Conservation (phyloP, 2,113 vertebrate species). For the Cheirogaleus medius region DNA sequence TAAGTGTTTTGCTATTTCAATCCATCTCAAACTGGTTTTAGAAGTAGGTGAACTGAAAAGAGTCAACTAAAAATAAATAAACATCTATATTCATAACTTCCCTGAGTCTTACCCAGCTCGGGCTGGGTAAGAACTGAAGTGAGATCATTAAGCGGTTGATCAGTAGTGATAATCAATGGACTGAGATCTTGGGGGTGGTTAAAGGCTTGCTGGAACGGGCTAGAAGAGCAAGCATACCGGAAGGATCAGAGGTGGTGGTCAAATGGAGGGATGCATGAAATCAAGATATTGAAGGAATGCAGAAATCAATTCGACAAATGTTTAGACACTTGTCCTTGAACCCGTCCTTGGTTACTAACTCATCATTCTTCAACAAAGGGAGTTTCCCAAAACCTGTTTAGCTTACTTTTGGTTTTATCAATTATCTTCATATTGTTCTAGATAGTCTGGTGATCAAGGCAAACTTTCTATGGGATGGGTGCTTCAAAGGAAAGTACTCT, state of each 20-base stretch:
- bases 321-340: not conserved
- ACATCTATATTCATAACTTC: slow-evolving; percentile 7
- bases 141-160: not conserved
- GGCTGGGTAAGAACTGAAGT: not conserved
- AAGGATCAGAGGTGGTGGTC: not conserved
- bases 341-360: not conserved
- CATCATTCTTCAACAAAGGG: not conserved
- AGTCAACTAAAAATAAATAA: slow-evolving; percentile 58
- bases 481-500: not conserved
- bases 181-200: not conserved
- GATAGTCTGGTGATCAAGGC: not conserved
- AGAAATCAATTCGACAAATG: not conserved
- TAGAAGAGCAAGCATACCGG: not conserved
- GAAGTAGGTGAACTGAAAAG: slow-evolving; percentile 49
- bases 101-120: not conserved
- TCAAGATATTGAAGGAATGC: not conserved
- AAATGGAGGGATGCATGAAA: not conserved
- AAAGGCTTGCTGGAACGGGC: not conserved
- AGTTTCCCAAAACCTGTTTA: not conserved
- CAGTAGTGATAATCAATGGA: not conserved
- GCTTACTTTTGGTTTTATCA: slow-evolving; percentile 1
- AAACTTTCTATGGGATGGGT: not conserved
- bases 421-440: not conserved
- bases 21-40: slow-evolving; percentile 31
- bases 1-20: slow-evolving; percentile 53